Evolutionary conservation across 53 echinoderm and acorn worm species (phyloP), one percentile per base, ranked within the genome.

Genomic region (Echinometra lucunter): DNA sequence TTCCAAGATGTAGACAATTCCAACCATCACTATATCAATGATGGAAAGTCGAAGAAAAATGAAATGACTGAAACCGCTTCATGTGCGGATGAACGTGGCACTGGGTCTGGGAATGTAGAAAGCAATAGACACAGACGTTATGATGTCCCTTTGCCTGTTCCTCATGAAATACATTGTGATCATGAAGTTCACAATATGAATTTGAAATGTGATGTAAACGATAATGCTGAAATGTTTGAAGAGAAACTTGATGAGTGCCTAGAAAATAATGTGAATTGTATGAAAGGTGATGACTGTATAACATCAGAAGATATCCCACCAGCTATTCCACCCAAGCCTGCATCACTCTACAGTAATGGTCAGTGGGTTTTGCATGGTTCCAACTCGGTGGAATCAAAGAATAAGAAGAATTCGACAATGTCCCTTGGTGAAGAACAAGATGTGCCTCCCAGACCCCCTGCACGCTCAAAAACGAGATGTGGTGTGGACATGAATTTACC

Each of bases 391-490:
- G 30, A 25, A 44, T 10, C 57, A 3, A 56, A 88, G 13, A 88
- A 88, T 56, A 55, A 28, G 49, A 88, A 28, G 88, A 56, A 88
- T 88, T 40, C 78, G 7, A 78, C 78, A 6, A 40, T 78, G 21
- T 70, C 83, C 35, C 55, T 69, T 38, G 83, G 92, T 3, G 70
- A 91, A 44, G 74, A 89, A 19, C 95, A 93, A 19, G 95, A 95
- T 25, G 16, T 87, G 74, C 97, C 98, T 30, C 98, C 98, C 37
- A 91, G 97, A 23, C 98, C 97, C 6, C 98, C 98, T 66, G 98
- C 98, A 67, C 88, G 98, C 17, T 96, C 95, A 7, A 95, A 92
- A 88, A 55, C 90, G 95, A 95, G 94, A 75, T 92, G 87, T 57
- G 91, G 49, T 60, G 81, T 23, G 63, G 78, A 82, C n/a, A 44